Evolutionary conservation across 2,888 invertebrate genomes (phyloP).

Genomic region (Hedya salicella): DNA sequence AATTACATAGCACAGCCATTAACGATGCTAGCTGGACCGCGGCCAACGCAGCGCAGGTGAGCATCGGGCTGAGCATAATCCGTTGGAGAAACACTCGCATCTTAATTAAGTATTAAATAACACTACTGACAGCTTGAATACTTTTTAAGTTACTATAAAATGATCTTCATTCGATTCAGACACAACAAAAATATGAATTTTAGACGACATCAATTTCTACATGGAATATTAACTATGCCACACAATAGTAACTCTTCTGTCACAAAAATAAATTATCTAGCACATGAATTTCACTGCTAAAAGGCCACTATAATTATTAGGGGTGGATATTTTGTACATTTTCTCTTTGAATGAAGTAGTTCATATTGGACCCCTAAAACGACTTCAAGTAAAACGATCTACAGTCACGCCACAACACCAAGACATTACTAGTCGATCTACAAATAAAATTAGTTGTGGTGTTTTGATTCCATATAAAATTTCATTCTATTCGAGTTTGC

Average conservation of each 20-base stretch:
- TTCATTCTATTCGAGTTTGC: slow-evolving; percentile 36
- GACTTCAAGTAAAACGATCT: slow-evolving; percentile 52
- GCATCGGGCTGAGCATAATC: slow-evolving; percentile 53
- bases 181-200: slow-evolving; percentile 52
- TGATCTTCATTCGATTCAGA: slow-evolving; percentile 57
- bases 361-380: slow-evolving; percentile 49
- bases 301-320: slow-evolving; percentile 59
- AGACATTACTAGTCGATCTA: slow-evolving; percentile 57
- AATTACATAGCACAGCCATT: slow-evolving; percentile 75
- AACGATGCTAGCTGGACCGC: slow-evolving; percentile 64
- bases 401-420: slow-evolving; percentile 71
- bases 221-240: slow-evolving; percentile 53
- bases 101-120: slow-evolving; percentile 54
- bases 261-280: slow-evolving; percentile 58
- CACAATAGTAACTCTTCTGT: slow-evolving; percentile 49
- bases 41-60: slow-evolving; percentile 53
- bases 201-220: slow-evolving; percentile 55
- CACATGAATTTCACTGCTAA: slow-evolving; percentile 53
- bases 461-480: slow-evolving; percentile 33
- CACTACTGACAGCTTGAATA: slow-evolving; percentile 65
- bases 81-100: slow-evolving; percentile 51
- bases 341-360: slow-evolving; percentile 39
- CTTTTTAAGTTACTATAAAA: slow-evolving; percentile 66
- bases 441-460: slow-evolving; percentile 32
- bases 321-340: slow-evolving; percentile 49